A percentile compares a stretch with the other conserved stretches of the same genome.
Conservation (phyloP, 2,888 invertebrate species). For the Philhelius pedissequus region DNA sequence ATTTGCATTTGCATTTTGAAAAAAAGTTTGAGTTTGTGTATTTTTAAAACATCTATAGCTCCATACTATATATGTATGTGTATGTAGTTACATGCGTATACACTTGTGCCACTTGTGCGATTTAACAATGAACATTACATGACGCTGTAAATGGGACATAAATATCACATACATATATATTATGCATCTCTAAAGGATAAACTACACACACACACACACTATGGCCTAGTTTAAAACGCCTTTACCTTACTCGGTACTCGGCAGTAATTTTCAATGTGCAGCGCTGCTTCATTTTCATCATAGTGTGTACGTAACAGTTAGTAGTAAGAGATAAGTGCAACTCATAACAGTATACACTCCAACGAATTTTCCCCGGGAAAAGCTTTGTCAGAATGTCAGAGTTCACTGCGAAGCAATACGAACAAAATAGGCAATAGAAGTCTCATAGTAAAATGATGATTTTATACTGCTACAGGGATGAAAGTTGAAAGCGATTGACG, state of each 20-base stretch:
- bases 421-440: constrained; percentile 32
- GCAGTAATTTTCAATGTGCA: constrained; percentile 47
- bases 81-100: no score
- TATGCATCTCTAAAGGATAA: not conserved
- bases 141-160: constrained; percentile 47
- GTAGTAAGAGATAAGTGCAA: constrained; percentile 40
- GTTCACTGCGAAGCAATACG: constrained; percentile 41
- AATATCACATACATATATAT: not conserved
- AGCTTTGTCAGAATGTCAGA: constrained; percentile 65
- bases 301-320: constrained; percentile 24
- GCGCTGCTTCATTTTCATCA: constrained; percentile 21
- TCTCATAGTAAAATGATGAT: constrained; percentile 33
- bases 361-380: constrained; percentile 62
- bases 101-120: constrained; percentile 44
- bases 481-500: constrained; percentile 25
- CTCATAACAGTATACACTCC: constrained; percentile 29
- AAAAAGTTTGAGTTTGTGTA: not conserved
- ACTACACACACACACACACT: constrained; percentile 28
- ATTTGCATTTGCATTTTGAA: constrained; percentile 15
- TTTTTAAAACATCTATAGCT: not conserved
- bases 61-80: no score
- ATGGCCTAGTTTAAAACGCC: constrained; percentile 58
- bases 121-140: constrained; percentile 56
- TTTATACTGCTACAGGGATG: not conserved
- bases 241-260: not conserved